These are phyloP conservation scores for Orientallactaga bullata DNA, from an alignment of 2,113 vertebrate species.

Conservation along the genomic window DNA sequence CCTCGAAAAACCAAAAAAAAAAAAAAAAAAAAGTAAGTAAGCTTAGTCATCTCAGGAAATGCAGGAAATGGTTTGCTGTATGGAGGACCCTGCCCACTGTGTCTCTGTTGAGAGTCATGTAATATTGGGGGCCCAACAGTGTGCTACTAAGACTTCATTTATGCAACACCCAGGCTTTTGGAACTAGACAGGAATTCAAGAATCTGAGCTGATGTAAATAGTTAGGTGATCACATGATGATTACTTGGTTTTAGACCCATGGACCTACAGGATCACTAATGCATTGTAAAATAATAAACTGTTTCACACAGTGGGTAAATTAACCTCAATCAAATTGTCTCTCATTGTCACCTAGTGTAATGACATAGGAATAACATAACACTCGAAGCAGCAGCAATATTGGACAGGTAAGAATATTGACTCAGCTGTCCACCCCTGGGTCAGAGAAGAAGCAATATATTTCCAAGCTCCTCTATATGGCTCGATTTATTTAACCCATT, in stretches of 20 bases:
- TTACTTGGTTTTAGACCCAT: not conserved
- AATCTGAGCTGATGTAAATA: not conserved
- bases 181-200: not conserved
- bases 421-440: not conserved
- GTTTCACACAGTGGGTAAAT: not conserved
- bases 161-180: not conserved
- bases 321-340: not conserved
- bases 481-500: not conserved
- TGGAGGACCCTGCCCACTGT: rapidly evolving
- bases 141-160: not conserved
- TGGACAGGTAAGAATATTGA: not conserved
- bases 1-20: no score
- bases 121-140: not conserved
- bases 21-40: not conserved
- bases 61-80: not conserved
- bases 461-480: not conserved
- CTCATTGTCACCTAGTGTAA: not conserved
- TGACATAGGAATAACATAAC: not conserved
- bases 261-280: not conserved
- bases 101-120: not conserved
- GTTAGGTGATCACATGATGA: not conserved
- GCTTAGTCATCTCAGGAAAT: not conserved
- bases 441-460: not conserved
- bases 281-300: not conserved
- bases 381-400: not conserved